Evolutionary conservation across 1,140 invertebrate genomes (phyloP), one percentile per base, ranked within the genome.

Genomic region (Trachymyrmex septentrionalis): DNA sequence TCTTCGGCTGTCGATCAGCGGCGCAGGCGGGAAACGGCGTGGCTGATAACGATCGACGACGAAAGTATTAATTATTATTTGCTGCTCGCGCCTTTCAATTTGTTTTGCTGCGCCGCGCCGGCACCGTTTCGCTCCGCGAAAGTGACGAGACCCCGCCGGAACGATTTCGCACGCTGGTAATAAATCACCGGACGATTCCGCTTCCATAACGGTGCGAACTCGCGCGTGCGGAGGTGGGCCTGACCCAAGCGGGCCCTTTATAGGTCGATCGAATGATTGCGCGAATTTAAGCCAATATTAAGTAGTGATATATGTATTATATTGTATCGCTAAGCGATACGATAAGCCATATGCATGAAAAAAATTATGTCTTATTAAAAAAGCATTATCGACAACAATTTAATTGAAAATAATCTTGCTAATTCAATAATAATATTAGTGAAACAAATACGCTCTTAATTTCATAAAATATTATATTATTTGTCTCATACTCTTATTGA

Each of bases 61-160:
- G 87, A 91, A 91, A 91, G 90, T 91, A 91, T 91, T 91, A 91
- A 91, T 91, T 91, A 91, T 91, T 88, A 91, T 89, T 91, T 85
- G 81, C 85, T 21, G 85, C 73, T 81, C 85, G 85, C 59, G 88
- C 53, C 85, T 89, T 89, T 88, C 87, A 82, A 87, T 89, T 89
- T 89, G 67, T 89, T 84, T 87, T 84, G 57, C 44, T 71, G 67
- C 21, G 67, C 57, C 50, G 88, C 73, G 61, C 21, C 76, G 85
- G 61, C 71, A 85, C 59, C 81, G 67, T 89, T 90, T 90, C 77
- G 63, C 78, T 73, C 53, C 78, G 87, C 85, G 78, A 90, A 90
- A 90, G 85, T 89, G 88, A 90, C 85, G 88, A 90, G 86, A 88
- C 87, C 61, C 84, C 87, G 87, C 71, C 75, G 78, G 61, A 90